phyloP scores from a whole-genome alignment of 2,888 invertebrate genomes.

The Luffia ferchaultella region DNA sequence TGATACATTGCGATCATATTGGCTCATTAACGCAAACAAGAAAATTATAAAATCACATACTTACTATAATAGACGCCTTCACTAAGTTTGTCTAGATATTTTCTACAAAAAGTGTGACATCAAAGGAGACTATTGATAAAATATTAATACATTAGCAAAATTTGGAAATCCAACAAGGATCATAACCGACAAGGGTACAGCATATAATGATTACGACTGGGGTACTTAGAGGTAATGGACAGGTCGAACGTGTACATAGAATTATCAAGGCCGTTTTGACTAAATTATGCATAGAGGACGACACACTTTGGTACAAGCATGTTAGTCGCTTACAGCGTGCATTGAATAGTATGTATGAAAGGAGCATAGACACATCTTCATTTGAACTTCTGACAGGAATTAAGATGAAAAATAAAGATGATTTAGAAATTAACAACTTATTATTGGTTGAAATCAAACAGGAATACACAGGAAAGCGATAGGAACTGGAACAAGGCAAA shows the following conservation, averaged over 20 bases:
- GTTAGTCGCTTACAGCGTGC: conserved; percentile 18
- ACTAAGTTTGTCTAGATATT: conserved; percentile 28
- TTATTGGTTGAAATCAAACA: conserved; percentile 2
- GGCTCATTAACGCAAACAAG: conserved; percentile 23
- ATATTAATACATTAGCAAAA: conserved; percentile 19
- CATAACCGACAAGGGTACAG: conserved; percentile 27
- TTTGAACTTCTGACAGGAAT: conserved; percentile 7
- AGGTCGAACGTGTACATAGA: conserved; percentile 25
- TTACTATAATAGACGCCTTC: conserved; percentile 25
- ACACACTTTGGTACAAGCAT: conserved; percentile 24
- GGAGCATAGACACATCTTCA: conserved; percentile 7
- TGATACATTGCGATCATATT: conserved; percentile 27
- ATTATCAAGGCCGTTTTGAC: conserved; percentile 24
- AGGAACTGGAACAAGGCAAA: conserved; percentile 1
- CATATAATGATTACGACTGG: conserved; percentile 23
- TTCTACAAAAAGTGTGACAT: conserved; percentile 22
- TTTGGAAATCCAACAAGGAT: conserved; percentile 30
- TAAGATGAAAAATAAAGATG: conserved; percentile 9
- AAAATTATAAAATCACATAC: conserved; percentile 25
- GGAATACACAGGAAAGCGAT: conserved; percentile 1
- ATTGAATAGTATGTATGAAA: conserved; percentile 14
- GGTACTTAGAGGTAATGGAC: conserved; percentile 26
- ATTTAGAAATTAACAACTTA: conserved; percentile 6
- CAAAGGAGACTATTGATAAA: conserved; percentile 24
- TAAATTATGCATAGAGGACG: conserved; percentile 25